Conservation (phyloP, 1,140 invertebrate species). For the Meteorus sp. region DNA sequence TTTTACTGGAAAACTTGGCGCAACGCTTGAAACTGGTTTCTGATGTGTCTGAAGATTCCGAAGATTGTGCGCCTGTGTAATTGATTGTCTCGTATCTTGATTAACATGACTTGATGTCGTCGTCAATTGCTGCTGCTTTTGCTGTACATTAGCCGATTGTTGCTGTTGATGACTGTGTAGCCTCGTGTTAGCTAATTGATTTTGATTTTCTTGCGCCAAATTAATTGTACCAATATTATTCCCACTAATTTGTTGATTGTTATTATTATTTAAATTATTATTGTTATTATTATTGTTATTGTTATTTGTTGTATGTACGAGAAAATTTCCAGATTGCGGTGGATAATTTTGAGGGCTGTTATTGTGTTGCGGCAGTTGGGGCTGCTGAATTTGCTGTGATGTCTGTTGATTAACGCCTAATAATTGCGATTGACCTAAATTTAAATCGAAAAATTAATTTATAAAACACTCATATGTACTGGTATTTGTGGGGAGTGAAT, state of each 20-base stretch:
- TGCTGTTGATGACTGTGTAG: constrained; percentile 46
- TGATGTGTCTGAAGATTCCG: constrained; percentile 56
- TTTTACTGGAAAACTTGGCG: constrained; percentile 71
- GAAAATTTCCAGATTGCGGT: constrained; percentile 33
- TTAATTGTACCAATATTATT: constrained; percentile 26
- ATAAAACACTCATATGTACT: too few relatives aligned
- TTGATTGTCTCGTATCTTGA: constrained; percentile 36
- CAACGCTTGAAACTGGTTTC: constrained; percentile 81
- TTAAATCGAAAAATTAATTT: too few relatives aligned
- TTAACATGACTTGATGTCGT: constrained; percentile 37
- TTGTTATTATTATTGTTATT: constrained; percentile 38
- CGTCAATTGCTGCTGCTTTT: constrained; percentile 36
- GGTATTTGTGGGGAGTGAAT: too few relatives aligned
- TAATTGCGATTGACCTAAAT: constrained; percentile 51
- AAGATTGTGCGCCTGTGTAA: constrained; percentile 36
- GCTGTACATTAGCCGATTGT: constrained; percentile 23
- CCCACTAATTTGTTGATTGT: constrained; percentile 23
- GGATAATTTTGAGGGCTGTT: constrained; percentile 42
- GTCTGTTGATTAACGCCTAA: constrained; percentile 40
- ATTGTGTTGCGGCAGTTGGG: constrained; percentile 36
- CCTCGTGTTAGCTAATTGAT: constrained; percentile 45
- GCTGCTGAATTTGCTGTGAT: constrained; percentile 29
- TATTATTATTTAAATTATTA: constrained; percentile 36
- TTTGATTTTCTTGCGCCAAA: constrained; percentile 42
- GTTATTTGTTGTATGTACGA: constrained; percentile 41